Evolutionary conservation across 2,113 vertebrate genomes (phyloP), one percentile per base, ranked within the genome.

Genomic region (Indri indri): DNA sequence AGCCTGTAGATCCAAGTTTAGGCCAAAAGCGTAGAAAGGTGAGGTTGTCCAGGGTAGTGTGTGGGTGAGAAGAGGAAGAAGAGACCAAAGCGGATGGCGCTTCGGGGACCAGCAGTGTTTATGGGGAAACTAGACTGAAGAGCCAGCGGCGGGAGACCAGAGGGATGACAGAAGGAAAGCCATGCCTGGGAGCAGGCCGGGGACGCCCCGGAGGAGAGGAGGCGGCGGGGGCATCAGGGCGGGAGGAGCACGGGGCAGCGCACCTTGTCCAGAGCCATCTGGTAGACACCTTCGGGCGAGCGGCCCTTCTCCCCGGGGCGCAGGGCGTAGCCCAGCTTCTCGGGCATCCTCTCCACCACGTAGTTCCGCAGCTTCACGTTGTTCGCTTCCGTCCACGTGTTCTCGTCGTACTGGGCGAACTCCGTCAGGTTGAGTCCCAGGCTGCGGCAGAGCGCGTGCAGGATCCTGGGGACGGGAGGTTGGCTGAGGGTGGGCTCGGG

Each of bases 261-360:
- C 91, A 97, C 97, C 91, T 20, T 94, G 96, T 63, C 71, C 61
- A 98, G 96, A 16, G 95, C 96, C 97, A 97, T 97, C 90, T 97
- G 96, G 96, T 95, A 98, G 89, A 98, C 97, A 3, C 91, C 90
- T 32, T 98, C 98, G 0, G 98, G 97, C 0, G 97, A 90, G 14
- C 1, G 98, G 68, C 97, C 96, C 79, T 40, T 74, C 84, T 98
- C 98, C 23, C 2, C 0, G 45, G 94, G 37, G 27, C 11, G 12
- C 80, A 98, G 96, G 1, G 45, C 7, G 47, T 98, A 98, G 82
- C 97, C 97, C 95, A 98, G 74, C 93, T 97, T 95, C 81, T 98
- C 98, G 0, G 98, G 98, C 84, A 97, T 97, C 70, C 88, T 96
- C 32, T 97, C 94, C 2, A 98, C 97, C 87, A 97, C 97, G 0